Conservation (phyloP, 2,797 vertebrate species). For the Micromesistius poutassou region DNA sequence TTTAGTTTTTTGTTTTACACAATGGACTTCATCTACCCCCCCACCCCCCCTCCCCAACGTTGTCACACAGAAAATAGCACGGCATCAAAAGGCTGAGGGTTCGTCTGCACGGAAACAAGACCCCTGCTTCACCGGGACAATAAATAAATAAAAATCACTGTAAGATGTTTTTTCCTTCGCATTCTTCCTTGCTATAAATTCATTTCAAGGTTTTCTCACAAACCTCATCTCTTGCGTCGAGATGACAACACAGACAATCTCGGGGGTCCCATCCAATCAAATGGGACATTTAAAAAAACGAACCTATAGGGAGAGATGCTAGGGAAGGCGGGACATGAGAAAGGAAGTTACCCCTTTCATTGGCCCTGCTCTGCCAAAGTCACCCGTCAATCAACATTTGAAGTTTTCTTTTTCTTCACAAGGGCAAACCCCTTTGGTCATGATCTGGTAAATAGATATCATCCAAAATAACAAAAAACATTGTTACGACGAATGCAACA, state of each 20-base stretch:
- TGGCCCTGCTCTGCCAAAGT: slow-evolving; percentile 34
- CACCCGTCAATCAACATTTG: slow-evolving; percentile 54
- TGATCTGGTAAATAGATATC: slow-evolving; percentile 66
- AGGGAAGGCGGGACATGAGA: slow-evolving; percentile 37
- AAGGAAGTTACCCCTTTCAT: slow-evolving; percentile 45
- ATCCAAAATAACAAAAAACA: slow-evolving; percentile 63
- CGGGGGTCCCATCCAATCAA: slow-evolving; percentile 31
- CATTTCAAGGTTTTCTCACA: slow-evolving; percentile 1
- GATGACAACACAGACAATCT: slow-evolving; percentile 49
- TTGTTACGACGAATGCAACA: not conserved
- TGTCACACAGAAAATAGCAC: slow-evolving; percentile 65
- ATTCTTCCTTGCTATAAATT: slow-evolving; percentile 12
- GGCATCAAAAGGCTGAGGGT: slow-evolving; percentile 66
- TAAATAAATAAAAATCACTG: slow-evolving; percentile 83
- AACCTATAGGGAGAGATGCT: slow-evolving; percentile 49
- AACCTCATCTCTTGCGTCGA: slow-evolving; percentile 59
- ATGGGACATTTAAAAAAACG: slow-evolving; percentile 59
- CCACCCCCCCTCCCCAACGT: slow-evolving; percentile 29
- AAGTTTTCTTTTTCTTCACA: slow-evolving; percentile 58
- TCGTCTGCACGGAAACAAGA: slow-evolving; percentile 40
- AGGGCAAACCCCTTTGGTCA: slow-evolving; percentile 73
- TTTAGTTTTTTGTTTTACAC: slow-evolving; percentile 74
- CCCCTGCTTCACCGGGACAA: slow-evolving; percentile 61
- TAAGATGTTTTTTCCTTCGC: slow-evolving; percentile 51
- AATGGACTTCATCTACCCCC: slow-evolving; percentile 55